Evolutionary conservation across 2,888 invertebrate species (phyloP), one percentile per base, ranked within the genome.

Genomic region (Lochmaea crataegi): DNA sequence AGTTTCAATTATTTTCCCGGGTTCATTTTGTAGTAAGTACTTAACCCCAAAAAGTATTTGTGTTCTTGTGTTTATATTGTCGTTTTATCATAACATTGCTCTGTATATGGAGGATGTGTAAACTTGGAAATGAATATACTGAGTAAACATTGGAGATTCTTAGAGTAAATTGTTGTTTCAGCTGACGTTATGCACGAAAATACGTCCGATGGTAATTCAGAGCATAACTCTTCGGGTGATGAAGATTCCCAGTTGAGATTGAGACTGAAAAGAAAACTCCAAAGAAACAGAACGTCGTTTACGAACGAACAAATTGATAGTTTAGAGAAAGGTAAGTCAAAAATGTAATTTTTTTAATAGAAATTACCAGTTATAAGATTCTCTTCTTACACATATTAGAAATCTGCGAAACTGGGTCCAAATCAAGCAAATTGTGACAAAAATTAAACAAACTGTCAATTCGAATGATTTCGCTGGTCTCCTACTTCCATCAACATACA

Each of bases 301-400:
- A 98, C 98, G 82, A 98, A 98, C 86, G 98, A 98, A 85, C 99
- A 99, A 88, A 97, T 99, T 85, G 99, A 99, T 88, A 97, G 96
- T 85, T 91, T 98, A 83, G 99, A 99, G 89, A 98, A 98, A 94
- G 98, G 99, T 98, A 87, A 86, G 87, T 81, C 68, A 45, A 48
- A 32, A 18, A 16, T 2, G 18, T 10, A n/a, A 51, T 0, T 14
- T 51, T 65, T 51, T 0, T 18, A 12, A 22, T 68, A 26, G 12
- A 42, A 12, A 42, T 41, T 32, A 32, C 4, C 26, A 26, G 3
- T 26, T 26, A 1, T 32, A 32, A 4, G 5, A 32, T 32, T 5
- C 5, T 32, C 32, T 32, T 32, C 7, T 7, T 32, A 32, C 32
- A 32, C 7, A 32, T 7, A 32, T 32, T 32, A 7, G 6, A 32